These are phyloP conservation scores for Periplaneta americana DNA, from an alignment of 1,140 invertebrate genomes.

Conservation along the genomic window DNA sequence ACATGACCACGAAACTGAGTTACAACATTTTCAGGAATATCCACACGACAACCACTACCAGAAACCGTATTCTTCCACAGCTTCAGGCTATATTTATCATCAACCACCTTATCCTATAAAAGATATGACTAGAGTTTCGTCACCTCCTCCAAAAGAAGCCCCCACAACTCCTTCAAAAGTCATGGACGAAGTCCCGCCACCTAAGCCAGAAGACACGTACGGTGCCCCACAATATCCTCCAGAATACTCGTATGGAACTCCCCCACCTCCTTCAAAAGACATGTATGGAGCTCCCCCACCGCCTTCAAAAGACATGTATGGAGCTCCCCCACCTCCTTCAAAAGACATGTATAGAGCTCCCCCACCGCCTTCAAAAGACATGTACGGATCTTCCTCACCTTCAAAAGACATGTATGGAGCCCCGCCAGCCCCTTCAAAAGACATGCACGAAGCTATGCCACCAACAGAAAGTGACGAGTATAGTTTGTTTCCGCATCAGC, in stretches of 20 bases:
- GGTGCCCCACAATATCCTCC: background rate
- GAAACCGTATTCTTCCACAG: too few species aligned
- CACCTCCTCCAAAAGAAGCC: background rate
- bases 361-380: background rate
- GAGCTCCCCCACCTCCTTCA: background rate
- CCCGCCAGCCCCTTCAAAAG: too few species aligned
- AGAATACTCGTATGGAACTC: background rate
- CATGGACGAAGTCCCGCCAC: background rate
- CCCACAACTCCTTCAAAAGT: background rate
- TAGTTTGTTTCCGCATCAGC: too few species aligned
- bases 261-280: background rate
- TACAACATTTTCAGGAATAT: background rate
- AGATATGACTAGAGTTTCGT: background rate
- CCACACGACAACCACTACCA: background rate
- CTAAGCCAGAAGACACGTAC: background rate
- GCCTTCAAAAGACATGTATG: background rate
- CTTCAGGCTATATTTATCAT: too few species aligned
- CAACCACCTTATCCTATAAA: background rate
- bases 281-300: background rate
- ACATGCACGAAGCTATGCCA: background rate
- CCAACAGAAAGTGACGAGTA: too few species aligned
- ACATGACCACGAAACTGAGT: background rate
- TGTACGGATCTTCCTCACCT: background rate
- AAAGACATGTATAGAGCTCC: background rate
- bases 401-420: background rate